Percentiles rank a stretch among this genome's conserved stretches.
Evolutionary conservation across 2,797 vertebrate genomes (phyloP).

Genomic region (Acanthopagrus latus): DNA sequence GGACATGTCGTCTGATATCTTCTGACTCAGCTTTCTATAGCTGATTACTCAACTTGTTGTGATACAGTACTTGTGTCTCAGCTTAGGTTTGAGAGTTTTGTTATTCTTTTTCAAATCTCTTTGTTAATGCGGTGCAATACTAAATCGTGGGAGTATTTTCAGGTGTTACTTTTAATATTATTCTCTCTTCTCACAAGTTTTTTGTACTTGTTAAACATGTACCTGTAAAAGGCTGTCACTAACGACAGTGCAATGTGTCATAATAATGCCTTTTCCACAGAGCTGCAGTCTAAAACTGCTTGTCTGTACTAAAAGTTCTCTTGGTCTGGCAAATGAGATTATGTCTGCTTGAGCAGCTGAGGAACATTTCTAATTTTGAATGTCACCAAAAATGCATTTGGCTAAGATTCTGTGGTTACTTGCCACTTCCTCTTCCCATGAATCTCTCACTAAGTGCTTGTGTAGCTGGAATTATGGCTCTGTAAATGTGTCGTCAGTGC

Average conservation of each 20-base stretch:
- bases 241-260: background rate
- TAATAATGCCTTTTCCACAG: conserved; percentile 27
- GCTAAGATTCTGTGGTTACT: conserved; percentile 17
- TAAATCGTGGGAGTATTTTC: background rate
- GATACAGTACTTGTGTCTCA: background rate
- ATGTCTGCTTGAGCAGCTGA: conserved; percentile 69
- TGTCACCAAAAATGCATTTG: conserved; percentile 53
- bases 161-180: no score
- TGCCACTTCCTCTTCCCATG: conserved; percentile 42
- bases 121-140: background rate
- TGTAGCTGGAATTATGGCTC: conserved; percentile 42
- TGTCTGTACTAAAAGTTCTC: conserved; percentile 26
- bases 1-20: background rate
- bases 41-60: background rate
- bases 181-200: background rate
- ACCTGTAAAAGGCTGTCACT: background rate
- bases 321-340: conserved; percentile 57
- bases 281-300: conserved; percentile 44
- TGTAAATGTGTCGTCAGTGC: conserved; percentile 32
- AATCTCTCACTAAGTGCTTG: conserved; percentile 33
- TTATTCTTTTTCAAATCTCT: background rate
- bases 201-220: background rate
- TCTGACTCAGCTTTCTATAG: background rate
- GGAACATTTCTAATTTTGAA: conserved; percentile 60
- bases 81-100: background rate